These are phyloP conservation scores for Pedicia rivosa DNA, from an alignment of 2,888 invertebrate species.

Conservation along the genomic window DNA sequence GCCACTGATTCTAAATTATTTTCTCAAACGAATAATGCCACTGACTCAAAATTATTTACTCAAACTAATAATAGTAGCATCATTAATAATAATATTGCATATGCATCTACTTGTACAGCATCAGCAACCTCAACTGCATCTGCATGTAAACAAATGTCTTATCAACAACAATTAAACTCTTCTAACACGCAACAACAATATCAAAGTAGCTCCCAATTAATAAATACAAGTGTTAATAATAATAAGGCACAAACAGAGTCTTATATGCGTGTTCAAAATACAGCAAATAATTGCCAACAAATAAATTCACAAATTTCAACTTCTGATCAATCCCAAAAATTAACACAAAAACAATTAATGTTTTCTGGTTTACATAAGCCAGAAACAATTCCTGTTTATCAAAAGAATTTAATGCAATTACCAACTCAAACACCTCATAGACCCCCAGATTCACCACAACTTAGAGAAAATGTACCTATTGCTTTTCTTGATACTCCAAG, in stretches of 20 bases:
- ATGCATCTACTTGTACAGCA: slow-evolving; percentile 2
- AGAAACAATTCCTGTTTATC: slow-evolving; percentile 45
- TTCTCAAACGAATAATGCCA: background rate
- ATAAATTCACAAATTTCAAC: slow-evolving; percentile 1
- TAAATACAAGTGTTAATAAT: too few relatives aligned
- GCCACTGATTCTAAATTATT: too few relatives aligned
- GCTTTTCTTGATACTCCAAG: slow-evolving; percentile 26
- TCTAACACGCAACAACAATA: slow-evolving; percentile 17
- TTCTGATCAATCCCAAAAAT: too few relatives aligned
- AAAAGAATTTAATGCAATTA: slow-evolving; percentile 42
- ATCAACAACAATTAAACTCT: slow-evolving; percentile 13
- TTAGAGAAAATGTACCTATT: slow-evolving; percentile 31
- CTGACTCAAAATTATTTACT: too few relatives aligned
- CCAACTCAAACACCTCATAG: slow-evolving; percentile 39
- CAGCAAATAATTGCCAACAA: background rate
- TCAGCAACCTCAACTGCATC: slow-evolving; percentile 18
- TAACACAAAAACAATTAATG: slow-evolving; percentile 7
- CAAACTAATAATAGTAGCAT: background rate
- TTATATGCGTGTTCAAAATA: too few relatives aligned
- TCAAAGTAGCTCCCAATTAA: background rate
- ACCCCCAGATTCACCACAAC: slow-evolving; percentile 37
- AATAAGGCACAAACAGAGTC: too few relatives aligned
- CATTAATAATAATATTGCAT: background rate
- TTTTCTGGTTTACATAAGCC: slow-evolving; percentile 43
- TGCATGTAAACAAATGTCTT: slow-evolving; percentile 19